Conservation (phyloP, 2,113 vertebrate species). For the Daphoenositta chrysoptera region DNA sequence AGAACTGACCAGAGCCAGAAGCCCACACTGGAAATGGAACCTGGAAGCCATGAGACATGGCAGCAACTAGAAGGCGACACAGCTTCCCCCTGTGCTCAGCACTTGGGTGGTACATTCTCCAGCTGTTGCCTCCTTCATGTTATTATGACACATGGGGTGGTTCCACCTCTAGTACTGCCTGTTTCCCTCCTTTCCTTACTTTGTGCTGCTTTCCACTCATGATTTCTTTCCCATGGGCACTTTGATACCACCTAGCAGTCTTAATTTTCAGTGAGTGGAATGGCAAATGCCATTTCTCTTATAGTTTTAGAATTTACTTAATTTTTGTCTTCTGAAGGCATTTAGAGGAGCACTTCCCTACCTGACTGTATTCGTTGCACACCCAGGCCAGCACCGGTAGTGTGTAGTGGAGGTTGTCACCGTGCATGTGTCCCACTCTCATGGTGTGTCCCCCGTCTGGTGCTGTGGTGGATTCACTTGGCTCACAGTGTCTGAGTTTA, state of each 20-base stretch:
- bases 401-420: background rate
- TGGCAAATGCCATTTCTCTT: background rate
- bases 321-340: background rate
- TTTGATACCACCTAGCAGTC: background rate
- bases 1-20: background rate
- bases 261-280: background rate
- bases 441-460: background rate
- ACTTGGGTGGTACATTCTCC: background rate
- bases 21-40: background rate
- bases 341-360: background rate
- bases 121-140: background rate
- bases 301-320: background rate
- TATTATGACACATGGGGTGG: background rate
- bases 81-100: background rate
- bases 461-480: background rate
- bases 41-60: background rate
- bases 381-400: background rate
- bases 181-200: background rate
- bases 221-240: background rate
- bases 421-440: background rate
- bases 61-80: background rate
- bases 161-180: background rate
- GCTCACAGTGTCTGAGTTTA: background rate
- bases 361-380: background rate
- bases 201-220: background rate